phyloP scores from a whole-genome alignment of 2,888 invertebrate species.

The Agriotes lineatus region DNA sequence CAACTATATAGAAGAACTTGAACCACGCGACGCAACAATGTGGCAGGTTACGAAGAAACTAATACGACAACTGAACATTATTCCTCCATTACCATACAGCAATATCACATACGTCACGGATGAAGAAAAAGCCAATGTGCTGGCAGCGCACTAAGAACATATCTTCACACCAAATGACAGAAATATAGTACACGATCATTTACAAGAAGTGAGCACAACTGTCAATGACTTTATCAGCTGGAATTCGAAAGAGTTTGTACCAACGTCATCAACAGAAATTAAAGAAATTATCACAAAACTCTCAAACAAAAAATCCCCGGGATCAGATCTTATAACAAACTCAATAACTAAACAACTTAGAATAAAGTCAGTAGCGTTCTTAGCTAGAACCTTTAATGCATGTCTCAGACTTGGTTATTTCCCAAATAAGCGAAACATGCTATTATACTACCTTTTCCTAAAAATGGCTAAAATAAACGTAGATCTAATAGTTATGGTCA shows the following conservation, averaged over 20 bases:
- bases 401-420: too few species aligned
- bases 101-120: conserved; percentile 1
- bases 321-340: too few species aligned
- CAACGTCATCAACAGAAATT: too few species aligned
- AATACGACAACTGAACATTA: conserved; percentile 23
- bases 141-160: conserved; percentile 33
- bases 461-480: conserved; percentile 44
- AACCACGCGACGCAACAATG: conserved; percentile 25
- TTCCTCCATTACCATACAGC: conserved; percentile 16
- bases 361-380: conserved; percentile 38
- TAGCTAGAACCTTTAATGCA: too few species aligned
- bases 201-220: conserved; percentile 2
- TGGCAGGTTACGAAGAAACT: conserved; percentile 34
- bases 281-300: too few species aligned
- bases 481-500: too few species aligned
- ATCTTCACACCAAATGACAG: conserved; percentile 7
- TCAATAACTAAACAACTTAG: conserved; percentile 23
- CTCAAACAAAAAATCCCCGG: too few species aligned
- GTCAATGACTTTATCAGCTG: background rate
- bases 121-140: too few species aligned
- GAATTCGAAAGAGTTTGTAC: background rate
- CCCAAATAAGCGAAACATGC: background rate
- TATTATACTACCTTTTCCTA: conserved; percentile 2
- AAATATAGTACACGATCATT: background rate
- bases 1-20: conserved; percentile 21